These are phyloP conservation scores for Scomberomorus guttatus DNA, from an alignment of 2,797 vertebrate species.

Conservation along the genomic window DNA sequence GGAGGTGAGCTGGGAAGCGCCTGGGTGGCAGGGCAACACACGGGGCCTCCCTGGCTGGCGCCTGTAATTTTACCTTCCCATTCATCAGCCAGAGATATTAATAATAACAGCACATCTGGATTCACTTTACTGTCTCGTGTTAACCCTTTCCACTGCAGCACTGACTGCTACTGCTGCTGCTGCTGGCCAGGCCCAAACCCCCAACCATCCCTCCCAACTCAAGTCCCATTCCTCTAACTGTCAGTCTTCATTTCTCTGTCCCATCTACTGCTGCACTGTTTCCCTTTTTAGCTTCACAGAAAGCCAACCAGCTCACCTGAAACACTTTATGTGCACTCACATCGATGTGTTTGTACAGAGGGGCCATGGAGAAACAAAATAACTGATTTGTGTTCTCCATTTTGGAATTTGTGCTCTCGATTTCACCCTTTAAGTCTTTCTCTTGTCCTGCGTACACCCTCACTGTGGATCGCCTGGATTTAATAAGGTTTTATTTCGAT, in stretches of 20 bases:
- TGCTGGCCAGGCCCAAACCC: conserved; percentile 11
- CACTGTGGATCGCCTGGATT: neutral
- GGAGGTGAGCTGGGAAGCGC: conserved; percentile 75
- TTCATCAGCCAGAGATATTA: conserved; percentile 97
- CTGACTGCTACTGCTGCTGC: conserved; percentile 40
- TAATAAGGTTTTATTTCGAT: neutral
- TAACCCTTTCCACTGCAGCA: conserved; percentile 77
- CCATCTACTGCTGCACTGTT: conserved; percentile 44
- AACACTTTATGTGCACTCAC: neutral
- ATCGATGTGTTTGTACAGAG: neutral
- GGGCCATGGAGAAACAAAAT: too few relatives aligned
- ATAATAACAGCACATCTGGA: conserved; percentile 98
- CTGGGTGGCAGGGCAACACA: conserved; percentile 83
- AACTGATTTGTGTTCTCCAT: too few relatives aligned
- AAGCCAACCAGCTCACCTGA: conserved; percentile 30
- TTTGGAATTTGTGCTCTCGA: too few relatives aligned
- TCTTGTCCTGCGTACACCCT: neutral
- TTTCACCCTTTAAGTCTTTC: neutral
- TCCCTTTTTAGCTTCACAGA: conserved; percentile 20
- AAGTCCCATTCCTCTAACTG: conserved; percentile 58
- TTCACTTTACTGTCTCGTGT: conserved; percentile 94
- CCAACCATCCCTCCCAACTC: conserved; percentile 1
- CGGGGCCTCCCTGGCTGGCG: conserved; percentile 87
- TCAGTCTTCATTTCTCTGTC: conserved; percentile 65
- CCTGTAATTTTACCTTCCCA: conserved; percentile 93